phyloP scores from a whole-genome alignment of 2,113 vertebrate species.

The Motacilla alba region DNA sequence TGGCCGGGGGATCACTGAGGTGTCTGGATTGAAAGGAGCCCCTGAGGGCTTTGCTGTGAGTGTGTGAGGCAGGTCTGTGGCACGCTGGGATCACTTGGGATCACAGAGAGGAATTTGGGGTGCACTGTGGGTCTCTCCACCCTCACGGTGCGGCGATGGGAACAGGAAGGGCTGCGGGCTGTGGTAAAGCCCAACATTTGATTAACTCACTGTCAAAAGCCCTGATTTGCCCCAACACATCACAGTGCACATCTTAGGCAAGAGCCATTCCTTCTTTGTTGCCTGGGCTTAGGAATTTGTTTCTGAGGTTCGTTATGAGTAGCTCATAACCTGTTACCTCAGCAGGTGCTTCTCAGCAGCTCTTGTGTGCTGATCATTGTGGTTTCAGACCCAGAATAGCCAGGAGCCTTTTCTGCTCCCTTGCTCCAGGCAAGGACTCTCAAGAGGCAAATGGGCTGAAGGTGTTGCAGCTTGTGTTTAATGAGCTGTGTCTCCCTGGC shows the following conservation, averaged over 20 bases:
- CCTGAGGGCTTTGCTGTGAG: neutral
- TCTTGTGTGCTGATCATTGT: neutral
- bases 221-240: neutral
- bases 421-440: neutral
- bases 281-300: neutral
- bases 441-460: neutral
- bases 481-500: neutral
- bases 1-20: neutral
- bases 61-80: neutral
- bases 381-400: neutral
- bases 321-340: neutral
- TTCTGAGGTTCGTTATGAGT: neutral
- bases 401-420: neutral
- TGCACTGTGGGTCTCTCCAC: neutral
- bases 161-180: neutral
- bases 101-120: neutral
- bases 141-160: rapidly evolving
- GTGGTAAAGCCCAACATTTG: neutral
- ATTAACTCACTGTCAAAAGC: neutral
- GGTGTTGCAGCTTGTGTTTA: neutral
- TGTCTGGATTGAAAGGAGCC: neutral
- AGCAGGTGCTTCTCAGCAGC: neutral
- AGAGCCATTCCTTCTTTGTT: neutral
- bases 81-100: neutral
- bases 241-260: neutral